Evolutionary conservation across 2,797 vertebrate species (phyloP), one percentile per base, ranked within the genome.

Genomic region (Gymnothorax reevesii): DNA sequence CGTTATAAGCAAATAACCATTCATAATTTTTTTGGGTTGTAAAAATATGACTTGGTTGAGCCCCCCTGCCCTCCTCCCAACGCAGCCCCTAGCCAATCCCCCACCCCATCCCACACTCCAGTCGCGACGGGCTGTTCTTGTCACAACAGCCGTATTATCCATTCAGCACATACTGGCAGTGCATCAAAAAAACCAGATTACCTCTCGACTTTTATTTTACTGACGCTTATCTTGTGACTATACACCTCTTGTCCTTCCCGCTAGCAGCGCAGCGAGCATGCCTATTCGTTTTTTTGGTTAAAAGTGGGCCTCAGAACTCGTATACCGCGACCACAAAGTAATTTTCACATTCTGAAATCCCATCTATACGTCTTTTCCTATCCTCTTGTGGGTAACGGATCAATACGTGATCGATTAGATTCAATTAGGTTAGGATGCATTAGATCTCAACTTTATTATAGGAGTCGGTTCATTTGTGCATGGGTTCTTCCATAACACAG

Each of bases 121-220:
- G 93, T 95, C 96, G 97, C 94, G 97, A 97, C 95, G 90, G 95
- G 95, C 94, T 94, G 95, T 96, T 96, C 95, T 95, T 92, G 94
- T 96, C 95, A 96, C 93, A 95, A 91, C 95, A 89, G 92, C 95
- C 95, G 95, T 95, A 95, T 95, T 96, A 95, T 93, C 94, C 95
- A 92, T 95, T 94, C 95, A 93, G 94, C 93, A 95, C 94, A 94
- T 93, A 95, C 94, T 90, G 93, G 92, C 89, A 89, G 95, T 95
- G 96, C 95, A 96, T 96, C 97, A 95, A 95, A 96, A 95, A 96
- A 95, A 97, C 97, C 96, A 95, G 96, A 97, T 97, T 98, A 98
- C 98, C 98, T 97, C 95, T 96, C 96, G 95, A 96, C 96, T 96
- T 98, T 98, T 98, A 97, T 98, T 97, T 97, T 95, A 94, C 94